Base-by-base conservation (phyloP, 1,140 invertebrate genomes). In the Diachasmimorpha longicaudata region DNA sequence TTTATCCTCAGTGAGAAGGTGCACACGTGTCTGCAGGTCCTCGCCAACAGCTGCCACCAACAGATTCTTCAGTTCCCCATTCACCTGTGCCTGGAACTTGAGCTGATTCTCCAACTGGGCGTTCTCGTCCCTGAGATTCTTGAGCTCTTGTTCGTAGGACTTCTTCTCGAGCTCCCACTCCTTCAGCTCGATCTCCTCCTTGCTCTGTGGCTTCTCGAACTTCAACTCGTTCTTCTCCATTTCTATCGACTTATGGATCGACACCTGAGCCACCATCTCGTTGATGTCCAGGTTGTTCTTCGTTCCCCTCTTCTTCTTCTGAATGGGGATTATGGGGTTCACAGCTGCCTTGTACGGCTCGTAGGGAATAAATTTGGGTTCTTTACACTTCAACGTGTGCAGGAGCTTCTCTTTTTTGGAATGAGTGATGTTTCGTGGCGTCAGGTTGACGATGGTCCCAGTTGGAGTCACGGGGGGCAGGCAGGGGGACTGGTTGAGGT, bases 41-140 rank as follows among this genome's bases (percentile, higher is more conserved):
- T 98, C 97, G 16, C 97, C 97, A 58, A 98, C 95, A 25, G 96
- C 96, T 23, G 97, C 97, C 2, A 98, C 96, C 42, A 98, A 85
- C 84, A 98, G 91, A 85, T 95, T 97, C 88, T 98, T 98, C 44
- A 98, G 89, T 88, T 98, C 97, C 75, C 94, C 93, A 90, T 98
- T 98, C 0, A 98, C 95, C 87, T 90, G 90, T 77, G 85, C 90
- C 85, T 94, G 93, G 83, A 93, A 93, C 80, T 92, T 94, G 4
- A 94, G 88, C 78, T 95, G 93, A 82, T 91, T 92, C 81, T 94
- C 92, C 16, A 94, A 88, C 79, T 93, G 91, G 79, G 89, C 86
- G 74, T 93, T 92, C 75, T 92, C 92, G 81, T 91, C 91, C 46
- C 90, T 91, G 6, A 92, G 82, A 79, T 90, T 90, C 74, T 90